Evolutionary conservation across 2,113 vertebrate species (phyloP), one percentile per base, ranked within the genome.

Genomic region (Pagrus major): DNA sequence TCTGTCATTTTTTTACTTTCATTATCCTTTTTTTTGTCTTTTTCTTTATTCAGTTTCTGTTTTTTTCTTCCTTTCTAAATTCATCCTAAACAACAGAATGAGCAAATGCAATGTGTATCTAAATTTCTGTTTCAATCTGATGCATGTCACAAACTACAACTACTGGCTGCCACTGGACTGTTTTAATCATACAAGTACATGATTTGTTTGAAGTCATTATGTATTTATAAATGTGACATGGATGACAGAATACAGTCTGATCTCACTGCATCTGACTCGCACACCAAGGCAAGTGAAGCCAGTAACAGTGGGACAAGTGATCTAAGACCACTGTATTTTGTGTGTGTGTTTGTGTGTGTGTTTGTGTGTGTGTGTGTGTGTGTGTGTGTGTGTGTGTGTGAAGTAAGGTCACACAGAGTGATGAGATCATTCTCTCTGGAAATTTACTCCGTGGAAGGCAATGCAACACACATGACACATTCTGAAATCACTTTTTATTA

Each of bases 371-470:
- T 37, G 9, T 1, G 18, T 49, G 20, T 70, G 27, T 74, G 14
- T 59, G 42, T 42, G n/a, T 66, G 41, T 46, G 23, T 55, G 21
- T 41, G n/a, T 29, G 39, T 64, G 47, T 37, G 23, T 46, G 47
- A 20, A 47, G 73, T 67, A 75, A 74, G 80, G 85, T 88, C 89
- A 86, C 56, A 78, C 35, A 69, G 44, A 79, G 39, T 61, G 85
- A 90, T 92, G 92, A 91, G 91, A 80, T 93, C 89, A 91, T 84
- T 71, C 76, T 83, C 65, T 81, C 66, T 80, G 63, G 71, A 83
- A 84, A 47, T 77, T 11, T 82, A 86, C 85, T 80, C 85, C 59
- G 76, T 71, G 60, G 56, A 89, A 64, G 60, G 63, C 83, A 78
- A 59, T 39, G 67, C 64, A 85, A 83, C 83, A 31, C 76, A 69